Percentiles rank a stretch among this genome's conserved stretches.
Evolutionary conservation across 2,113 vertebrate species (phyloP).

Genomic region (Holacanthus passer): DNA sequence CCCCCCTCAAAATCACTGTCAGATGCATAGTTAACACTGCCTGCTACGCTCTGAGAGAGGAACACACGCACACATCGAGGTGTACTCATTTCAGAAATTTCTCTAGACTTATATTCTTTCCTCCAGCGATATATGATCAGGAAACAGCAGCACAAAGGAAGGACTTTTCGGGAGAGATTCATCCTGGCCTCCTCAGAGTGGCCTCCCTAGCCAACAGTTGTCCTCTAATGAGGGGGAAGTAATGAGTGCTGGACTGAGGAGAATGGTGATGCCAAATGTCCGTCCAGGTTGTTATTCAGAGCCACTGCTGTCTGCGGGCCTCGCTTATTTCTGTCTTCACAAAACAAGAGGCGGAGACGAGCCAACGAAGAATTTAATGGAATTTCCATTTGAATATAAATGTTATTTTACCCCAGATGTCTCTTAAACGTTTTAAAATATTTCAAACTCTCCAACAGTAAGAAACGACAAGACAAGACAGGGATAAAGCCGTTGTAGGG

Average conservation of each 20-base stretch:
- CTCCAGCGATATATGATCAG: conserved; percentile 11
- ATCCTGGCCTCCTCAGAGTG: conserved; percentile 53
- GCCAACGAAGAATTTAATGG: conserved; percentile 74
- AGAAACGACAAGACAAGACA: conserved; percentile 41
- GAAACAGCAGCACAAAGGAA: conserved; percentile 46
- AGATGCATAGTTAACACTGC: conserved; percentile 55
- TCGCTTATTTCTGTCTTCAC: conserved; percentile 69
- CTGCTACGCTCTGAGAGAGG: conserved; percentile 12
- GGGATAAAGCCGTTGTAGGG: conserved; percentile 40
- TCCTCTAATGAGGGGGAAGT: conserved; percentile 85
- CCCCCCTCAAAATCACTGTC: conserved; percentile 60
- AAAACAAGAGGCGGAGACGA: conserved; percentile 73
- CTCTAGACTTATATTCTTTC: conserved; percentile 4
- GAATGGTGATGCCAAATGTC: conserved; percentile 84
- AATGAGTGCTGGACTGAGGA: conserved; percentile 77
- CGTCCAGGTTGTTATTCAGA: conserved; percentile 83
- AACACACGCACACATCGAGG: conserved; percentile 25
- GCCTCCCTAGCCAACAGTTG: conserved; percentile 77
- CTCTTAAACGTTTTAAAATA: conserved; percentile 67
- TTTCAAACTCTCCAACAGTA: conserved; percentile 55
- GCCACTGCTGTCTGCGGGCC: conserved; percentile 67
- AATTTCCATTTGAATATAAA: conserved; percentile 85
- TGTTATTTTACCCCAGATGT: conserved; percentile 76
- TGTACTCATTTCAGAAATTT: conserved; percentile 22
- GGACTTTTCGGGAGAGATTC: conserved; percentile 39